phyloP scores from a whole-genome alignment of 2,797 vertebrate genomes.

The Morus bassanus region DNA sequence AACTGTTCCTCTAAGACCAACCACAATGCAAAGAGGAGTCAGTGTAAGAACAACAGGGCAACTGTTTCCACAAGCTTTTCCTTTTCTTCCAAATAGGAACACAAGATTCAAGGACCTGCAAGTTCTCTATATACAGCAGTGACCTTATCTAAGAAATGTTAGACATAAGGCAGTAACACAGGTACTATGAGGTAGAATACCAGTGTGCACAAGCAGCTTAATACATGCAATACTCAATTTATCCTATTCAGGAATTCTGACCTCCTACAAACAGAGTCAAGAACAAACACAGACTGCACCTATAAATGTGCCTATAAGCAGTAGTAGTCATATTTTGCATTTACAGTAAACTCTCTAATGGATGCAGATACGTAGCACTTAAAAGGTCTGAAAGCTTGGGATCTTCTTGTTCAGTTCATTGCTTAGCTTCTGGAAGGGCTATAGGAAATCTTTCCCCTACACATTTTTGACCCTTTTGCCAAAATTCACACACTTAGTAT shows the following conservation, averaged over 20 bases:
- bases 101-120: neutral
- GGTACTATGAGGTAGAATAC: neutral
- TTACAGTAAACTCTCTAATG: slow-evolving; percentile 40
- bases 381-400: neutral
- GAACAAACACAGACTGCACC: neutral
- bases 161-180: neutral
- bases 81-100: neutral
- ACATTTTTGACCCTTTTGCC: slow-evolving; percentile 10
- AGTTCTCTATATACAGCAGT: neutral
- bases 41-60: neutral
- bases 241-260: neutral
- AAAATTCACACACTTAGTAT: slow-evolving; percentile 50
- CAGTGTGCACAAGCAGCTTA: neutral
- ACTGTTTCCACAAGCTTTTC: neutral
- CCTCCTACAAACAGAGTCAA: neutral
- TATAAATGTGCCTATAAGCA: neutral
- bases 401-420: neutral
- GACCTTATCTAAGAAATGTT: neutral
- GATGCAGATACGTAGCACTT: neutral
- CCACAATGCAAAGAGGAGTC: neutral
- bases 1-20: neutral
- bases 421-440: neutral
- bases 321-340: neutral
- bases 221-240: neutral
- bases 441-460: neutral